phyloP scores from a whole-genome alignment of 2,888 invertebrate species.

The Dendrolimus pini region DNA sequence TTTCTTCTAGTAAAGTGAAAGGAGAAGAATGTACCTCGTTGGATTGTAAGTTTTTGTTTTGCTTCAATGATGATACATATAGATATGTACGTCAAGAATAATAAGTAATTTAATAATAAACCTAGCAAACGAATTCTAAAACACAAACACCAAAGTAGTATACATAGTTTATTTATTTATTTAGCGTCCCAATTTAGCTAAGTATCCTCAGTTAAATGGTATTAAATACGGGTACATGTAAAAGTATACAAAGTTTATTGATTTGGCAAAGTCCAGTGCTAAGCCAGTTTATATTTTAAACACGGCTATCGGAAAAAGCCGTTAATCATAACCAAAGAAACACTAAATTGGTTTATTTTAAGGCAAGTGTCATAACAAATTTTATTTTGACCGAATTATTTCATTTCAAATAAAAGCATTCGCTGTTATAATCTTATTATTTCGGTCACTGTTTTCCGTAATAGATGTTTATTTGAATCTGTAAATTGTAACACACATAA shows the following conservation, averaged over 20 bases:
- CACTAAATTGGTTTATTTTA: too few species aligned
- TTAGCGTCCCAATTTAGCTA: constrained; percentile 19
- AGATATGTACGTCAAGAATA: constrained; percentile 9
- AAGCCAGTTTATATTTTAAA: neutral
- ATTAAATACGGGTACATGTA: too few species aligned
- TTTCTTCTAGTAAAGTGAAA: too few species aligned
- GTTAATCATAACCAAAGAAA: neutral
- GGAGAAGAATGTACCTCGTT: too few species aligned
- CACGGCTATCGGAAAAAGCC: neutral
- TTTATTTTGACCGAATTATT: constrained; percentile 1
- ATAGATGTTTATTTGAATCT: neutral
- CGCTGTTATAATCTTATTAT: neutral
- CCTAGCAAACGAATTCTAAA: constrained; percentile 26
- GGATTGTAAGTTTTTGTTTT: too few species aligned
- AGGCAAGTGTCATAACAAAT: neutral
- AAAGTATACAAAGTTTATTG: neutral
- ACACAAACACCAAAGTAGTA: constrained; percentile 16
- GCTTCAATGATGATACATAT: too few species aligned
- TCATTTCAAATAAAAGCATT: neutral
- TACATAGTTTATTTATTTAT: constrained; percentile 24
- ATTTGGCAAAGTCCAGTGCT: neutral
- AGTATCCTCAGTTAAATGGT: neutral
- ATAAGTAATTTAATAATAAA: constrained; percentile 27
- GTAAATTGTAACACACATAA: neutral
- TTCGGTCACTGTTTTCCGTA: neutral